Percentiles rank a stretch among this genome's conserved stretches.
These are phyloP conservation scores for Sapajus apella DNA, from an alignment of 2,113 vertebrate genomes.

Conservation along the genomic window DNA sequence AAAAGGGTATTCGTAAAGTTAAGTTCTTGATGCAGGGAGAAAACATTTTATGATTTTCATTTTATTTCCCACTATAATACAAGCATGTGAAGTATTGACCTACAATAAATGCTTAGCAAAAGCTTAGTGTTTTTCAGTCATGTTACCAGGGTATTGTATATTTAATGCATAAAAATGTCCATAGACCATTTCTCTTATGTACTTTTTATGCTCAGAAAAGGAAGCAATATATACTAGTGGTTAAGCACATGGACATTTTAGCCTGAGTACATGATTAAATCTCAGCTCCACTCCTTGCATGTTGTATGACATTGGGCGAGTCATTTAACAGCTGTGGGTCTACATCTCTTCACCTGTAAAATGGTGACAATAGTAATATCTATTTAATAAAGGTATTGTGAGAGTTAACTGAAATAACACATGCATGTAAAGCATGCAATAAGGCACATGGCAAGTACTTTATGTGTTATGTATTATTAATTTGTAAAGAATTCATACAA, in stretches of 20 bases:
- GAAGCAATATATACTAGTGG: not conserved
- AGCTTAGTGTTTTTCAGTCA: not conserved
- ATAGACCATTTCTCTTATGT: not conserved
- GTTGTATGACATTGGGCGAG: not conserved
- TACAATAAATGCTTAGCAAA: not conserved
- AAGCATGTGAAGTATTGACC: not conserved
- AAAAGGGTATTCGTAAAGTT: not conserved
- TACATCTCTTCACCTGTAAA: not conserved
- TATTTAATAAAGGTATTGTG: not conserved
- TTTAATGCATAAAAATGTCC: not conserved
- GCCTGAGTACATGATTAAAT: not conserved
- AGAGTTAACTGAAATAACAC: not conserved
- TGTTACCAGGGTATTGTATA: not conserved
- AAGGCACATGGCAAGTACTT: not conserved
- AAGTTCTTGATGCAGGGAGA: not conserved
- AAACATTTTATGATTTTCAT: conserved; percentile 12
- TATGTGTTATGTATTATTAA: not conserved
- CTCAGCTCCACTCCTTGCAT: not conserved
- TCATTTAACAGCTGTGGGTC: not conserved
- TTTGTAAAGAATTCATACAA: not conserved
- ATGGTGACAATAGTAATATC: not conserved
- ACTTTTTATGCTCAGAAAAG: not conserved
- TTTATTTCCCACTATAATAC: not conserved
- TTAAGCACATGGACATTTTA: not conserved
- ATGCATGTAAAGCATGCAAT: not conserved